Evolutionary conservation across 30 jellyfish, hydroid and myxozoan species (phyloP), one percentile per base, ranked within the genome.

Genomic region (Catostylus mosaicus): DNA sequence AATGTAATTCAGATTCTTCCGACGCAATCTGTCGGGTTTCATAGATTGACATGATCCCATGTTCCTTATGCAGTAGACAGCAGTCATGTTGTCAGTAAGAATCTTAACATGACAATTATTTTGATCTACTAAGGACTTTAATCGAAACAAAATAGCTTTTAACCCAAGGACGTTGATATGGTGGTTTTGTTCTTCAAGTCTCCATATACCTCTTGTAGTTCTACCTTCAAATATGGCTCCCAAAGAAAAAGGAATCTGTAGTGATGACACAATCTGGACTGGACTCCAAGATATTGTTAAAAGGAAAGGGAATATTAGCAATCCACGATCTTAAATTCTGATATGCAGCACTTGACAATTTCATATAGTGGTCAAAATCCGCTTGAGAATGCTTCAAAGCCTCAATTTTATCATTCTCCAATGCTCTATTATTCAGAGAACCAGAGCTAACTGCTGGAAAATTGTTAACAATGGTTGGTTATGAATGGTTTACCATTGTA

Each of bases 11-110:
- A n/a, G n/a, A n/a, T n/a, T n/a, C n/a, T n/a, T n/a, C n/a, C n/a
- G n/a, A n/a, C n/a, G n/a, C n/a, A n/a, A n/a, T n/a, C n/a, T n/a
- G n/a, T n/a, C n/a, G n/a, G n/a, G n/a, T n/a, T n/a, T n/a, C n/a
- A n/a, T n/a, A 56, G 89, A 78, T 7, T 40, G 70, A 27, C 71
- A 50, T 12, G 89, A 14, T 8, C 89, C 89, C 89, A 78, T 78
- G 7, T 78, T 60, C 12, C 46, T 78, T 4, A 78, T 78, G 47
- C 51, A 2, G 30, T 38, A 34, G 10, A 78, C 89, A n/a, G 89
- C 70, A 9, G 36, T 78, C 80, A 40, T 78, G 30, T 78, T 78
- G 30, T 78, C 89, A 36, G 62, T 59, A 22, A 78, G 82, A 2
- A 78, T 22, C 29, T 47, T 26, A 22, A 78, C 9, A 78, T 78